phyloP scores from a whole-genome alignment of 2,113 vertebrate genomes.

The Cyprinodon tularosa region DNA sequence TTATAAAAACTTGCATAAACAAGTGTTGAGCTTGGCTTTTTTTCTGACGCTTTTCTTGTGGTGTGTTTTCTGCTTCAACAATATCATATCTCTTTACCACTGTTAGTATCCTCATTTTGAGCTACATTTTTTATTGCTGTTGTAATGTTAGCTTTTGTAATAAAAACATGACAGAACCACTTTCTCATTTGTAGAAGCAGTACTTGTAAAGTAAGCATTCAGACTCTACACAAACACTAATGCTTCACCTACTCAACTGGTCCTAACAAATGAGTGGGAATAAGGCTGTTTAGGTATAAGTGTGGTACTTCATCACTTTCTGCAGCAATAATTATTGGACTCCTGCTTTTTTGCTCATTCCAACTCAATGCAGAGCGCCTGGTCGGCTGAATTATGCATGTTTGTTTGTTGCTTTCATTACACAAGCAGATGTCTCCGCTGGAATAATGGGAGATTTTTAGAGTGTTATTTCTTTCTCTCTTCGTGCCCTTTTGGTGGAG shows the following conservation, averaged over 20 bases:
- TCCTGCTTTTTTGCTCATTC: constrained; percentile 30
- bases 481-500: constrained; percentile 13
- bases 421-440: constrained; percentile 61
- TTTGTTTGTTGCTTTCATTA: constrained; percentile 72
- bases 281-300: constrained; percentile 60
- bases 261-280: constrained; percentile 63
- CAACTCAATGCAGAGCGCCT: constrained; percentile 33
- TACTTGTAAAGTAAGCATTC: not conserved
- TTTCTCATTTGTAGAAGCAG: constrained; percentile 27
- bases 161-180: constrained; percentile 25
- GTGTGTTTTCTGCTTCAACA: constrained; percentile 12
- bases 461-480: constrained; percentile 22
- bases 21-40: not conserved
- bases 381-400: constrained; percentile 69
- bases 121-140: constrained; percentile 33
- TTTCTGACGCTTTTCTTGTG: not conserved
- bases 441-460: constrained; percentile 53
- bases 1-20: constrained; percentile 1
- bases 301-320: constrained; percentile 61
- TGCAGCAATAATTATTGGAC: constrained; percentile 56
- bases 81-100: constrained; percentile 20
- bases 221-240: constrained; percentile 17
- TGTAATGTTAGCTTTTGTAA: constrained; percentile 44
- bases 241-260: constrained; percentile 45
- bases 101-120: constrained; percentile 28